Evolutionary conservation across 2,888 invertebrate genomes (phyloP), one percentile per base, ranked within the genome.

Genomic region (Protophormia terraenovae): DNA sequence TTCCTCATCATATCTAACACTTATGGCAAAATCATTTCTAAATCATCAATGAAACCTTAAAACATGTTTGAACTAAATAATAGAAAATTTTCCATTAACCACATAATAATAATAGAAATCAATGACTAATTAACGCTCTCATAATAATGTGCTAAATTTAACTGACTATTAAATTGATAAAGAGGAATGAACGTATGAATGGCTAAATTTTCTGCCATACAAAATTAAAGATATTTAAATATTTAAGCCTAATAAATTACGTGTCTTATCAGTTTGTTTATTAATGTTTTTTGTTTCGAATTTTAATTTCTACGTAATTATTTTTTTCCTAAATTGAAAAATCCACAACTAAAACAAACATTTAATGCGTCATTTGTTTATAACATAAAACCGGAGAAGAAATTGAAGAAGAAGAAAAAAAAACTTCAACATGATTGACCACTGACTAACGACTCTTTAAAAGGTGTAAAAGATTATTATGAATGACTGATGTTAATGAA

Each of bases 111-210:
- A 14, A 62, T 19, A 22, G 35, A 41, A 38, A 8, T 45, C 64
- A 66, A n/a, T 41, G 41, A 66, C 64, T 66, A 66, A 66, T 66
- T 66, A 66, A 45, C 64, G 27, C 64, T 66, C 27, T 45, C 8
- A 10, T 66, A 41, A 27, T 66, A 66, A 66, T 41, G 8, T 27
- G 55, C 6, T 27, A 24, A 58, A 29, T 29, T 58, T 58, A 7
- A 14, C 14, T 14, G 29, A 19, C n/a, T 32, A 32, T 47, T 47
- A 19, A 19, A 22, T 47, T 47, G 47, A 19, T 47, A 47, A n/a
- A n/a, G 47, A 19, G 19, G 32, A 32, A 32, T 32, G 16, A 45
- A 45, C n/a, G 16, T 5, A 14, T 16, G 45, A 16, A 1, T n/a
- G 45, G 10, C 22, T 7, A 6, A 22, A 50, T 19, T 50, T 8